Evolutionary conservation across 1,140 invertebrate genomes (phyloP), one percentile per base, ranked within the genome.

Genomic region (Drosophila dunni): DNA sequence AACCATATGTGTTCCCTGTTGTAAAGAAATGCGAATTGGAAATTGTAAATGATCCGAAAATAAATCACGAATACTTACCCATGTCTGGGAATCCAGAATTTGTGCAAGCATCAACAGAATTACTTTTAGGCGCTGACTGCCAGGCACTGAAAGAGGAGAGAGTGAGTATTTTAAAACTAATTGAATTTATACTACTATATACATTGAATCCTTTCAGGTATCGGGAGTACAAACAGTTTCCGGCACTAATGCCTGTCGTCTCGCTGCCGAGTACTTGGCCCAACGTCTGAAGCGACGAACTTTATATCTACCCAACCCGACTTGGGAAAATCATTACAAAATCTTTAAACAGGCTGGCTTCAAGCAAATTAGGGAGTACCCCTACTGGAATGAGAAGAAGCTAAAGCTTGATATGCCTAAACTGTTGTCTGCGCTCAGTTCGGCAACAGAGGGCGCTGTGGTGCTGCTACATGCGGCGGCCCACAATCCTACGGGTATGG

Each of bases 401-500:
- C 98, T 97, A 93, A 97, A 98, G 3, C 96, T 99, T 92, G 97
- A 99, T 91, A 97, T 98, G 11, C 13, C 44, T 1, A 63, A 20
- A n/a, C 36, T 77, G 1, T 38, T 77, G 74, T 71, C 68, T 81
- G 82, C 74, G 89, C 94, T 94, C 24, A 92, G 97, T 95, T 96
- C 97, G 94, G 98, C 98, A 48, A 98, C 98, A 10, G 96, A 98
- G 84, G 95, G 96, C 57, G 96, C 98, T 3, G 95, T 99, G 8
- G 96, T 99, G 89, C 93, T 99, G 38, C 93, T 99, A 0, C 99
- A 99, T 93, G 98, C 98, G 7, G 99, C 98, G 94, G 99, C 98
- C 29, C 98, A 99, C 93, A 99, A 99, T 94, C 99, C 99, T 9
- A 99, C 98, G 48, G 99, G 99, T 62, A 98, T 99, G 46, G 97